Conservation (phyloP, 2,113 vertebrate genomes). For the Piprites chloris region DNA sequence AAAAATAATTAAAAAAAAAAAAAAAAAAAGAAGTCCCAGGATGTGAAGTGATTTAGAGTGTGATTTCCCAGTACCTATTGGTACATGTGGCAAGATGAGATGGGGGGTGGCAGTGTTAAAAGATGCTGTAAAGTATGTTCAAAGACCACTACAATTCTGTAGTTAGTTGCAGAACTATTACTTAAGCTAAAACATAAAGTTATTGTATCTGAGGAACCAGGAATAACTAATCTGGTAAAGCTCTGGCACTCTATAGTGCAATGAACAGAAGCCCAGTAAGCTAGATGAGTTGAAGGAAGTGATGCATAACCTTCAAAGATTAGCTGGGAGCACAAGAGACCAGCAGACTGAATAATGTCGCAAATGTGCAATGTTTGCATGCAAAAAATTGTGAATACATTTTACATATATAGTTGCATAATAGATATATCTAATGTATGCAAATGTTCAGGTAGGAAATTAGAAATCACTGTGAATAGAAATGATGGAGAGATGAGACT, state of each 20-base stretch:
- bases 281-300: not conserved
- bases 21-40: not conserved
- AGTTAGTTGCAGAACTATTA: not conserved
- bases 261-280: not conserved
- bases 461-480: not conserved
- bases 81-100: not conserved
- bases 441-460: not conserved
- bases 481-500: not conserved
- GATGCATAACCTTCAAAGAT: not conserved
- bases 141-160: not conserved
- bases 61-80: not conserved
- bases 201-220: not conserved
- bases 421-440: accelerated
- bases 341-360: not conserved
- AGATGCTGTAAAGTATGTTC: not conserved
- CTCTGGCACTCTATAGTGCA: not conserved
- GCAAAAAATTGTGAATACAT: not conserved
- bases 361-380: not conserved
- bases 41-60: not conserved
- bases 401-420: not conserved
- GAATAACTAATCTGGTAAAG: not conserved
- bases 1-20: too few relatives aligned
- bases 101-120: not conserved
- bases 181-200: not conserved
- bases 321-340: not conserved